Conservation (phyloP, 2,113 vertebrate species). For the Verasper variegatus region DNA sequence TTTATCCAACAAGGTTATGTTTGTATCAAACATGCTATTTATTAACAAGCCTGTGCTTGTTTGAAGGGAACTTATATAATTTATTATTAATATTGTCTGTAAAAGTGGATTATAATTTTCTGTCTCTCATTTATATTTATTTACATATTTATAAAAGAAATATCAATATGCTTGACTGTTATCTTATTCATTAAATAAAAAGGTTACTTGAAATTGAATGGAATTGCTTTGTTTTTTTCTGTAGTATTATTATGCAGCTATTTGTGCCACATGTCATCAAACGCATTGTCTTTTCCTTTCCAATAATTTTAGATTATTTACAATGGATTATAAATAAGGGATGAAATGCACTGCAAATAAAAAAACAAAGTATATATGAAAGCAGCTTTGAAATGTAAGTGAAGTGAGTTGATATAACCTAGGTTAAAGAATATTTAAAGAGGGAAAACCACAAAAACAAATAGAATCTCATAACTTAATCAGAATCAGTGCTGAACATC, state of each 20-base stretch:
- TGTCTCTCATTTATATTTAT: slow-evolving; percentile 42
- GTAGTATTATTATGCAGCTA: not conserved
- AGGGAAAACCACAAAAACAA: too few relatives aligned
- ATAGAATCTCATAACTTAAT: too few relatives aligned
- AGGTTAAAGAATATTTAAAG: too few relatives aligned
- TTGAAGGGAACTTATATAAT: not conserved
- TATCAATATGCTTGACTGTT: not conserved
- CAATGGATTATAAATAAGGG: not conserved
- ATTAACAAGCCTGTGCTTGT: not conserved
- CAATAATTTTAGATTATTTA: not conserved
- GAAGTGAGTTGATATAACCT: not conserved
- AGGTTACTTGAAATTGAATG: not conserved
- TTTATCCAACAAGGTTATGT: slow-evolving; percentile 10
- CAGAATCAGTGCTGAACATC: too few relatives aligned
- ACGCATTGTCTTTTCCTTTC: not conserved
- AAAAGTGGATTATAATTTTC: not conserved
- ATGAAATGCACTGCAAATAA: not conserved
- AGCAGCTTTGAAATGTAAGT: too few relatives aligned
- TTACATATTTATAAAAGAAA: slow-evolving; percentile 44
- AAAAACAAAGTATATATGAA: not conserved
- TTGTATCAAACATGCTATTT: slow-evolving; percentile 71
- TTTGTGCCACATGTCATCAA: too few relatives aligned
- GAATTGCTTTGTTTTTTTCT: slow-evolving; percentile 1
- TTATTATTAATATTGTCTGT: not conserved
- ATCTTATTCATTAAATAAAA: slow-evolving; percentile 14